Conservation (phyloP, 2,113 vertebrate genomes). For the Ophthalmolycus amberensis region DNA sequence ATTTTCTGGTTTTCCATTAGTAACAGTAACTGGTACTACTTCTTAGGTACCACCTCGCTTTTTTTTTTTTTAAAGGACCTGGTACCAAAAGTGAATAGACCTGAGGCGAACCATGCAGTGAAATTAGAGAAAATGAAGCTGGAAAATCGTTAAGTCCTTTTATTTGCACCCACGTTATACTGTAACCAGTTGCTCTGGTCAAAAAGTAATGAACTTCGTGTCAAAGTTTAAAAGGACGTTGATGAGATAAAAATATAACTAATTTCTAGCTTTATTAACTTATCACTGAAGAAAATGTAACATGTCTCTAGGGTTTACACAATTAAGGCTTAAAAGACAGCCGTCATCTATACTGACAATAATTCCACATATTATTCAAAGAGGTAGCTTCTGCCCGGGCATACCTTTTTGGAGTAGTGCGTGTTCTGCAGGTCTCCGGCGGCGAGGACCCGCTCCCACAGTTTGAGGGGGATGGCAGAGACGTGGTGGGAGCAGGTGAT, state of each 20-base stretch:
- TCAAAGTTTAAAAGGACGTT: neutral
- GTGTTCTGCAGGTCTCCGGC: constrained; percentile 89
- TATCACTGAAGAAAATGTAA: neutral
- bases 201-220: neutral
- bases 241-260: neutral
- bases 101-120: neutral
- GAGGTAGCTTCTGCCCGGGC: neutral
- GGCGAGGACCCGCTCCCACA: constrained; percentile 92
- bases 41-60: neutral
- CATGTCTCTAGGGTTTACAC: neutral
- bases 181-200: neutral
- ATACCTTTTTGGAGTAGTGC: constrained; percentile 91
- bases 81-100: neutral
- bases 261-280: neutral
- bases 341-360: too few species aligned
- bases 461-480: constrained; percentile 94
- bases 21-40: neutral
- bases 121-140: neutral
- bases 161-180: neutral
- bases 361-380: neutral
- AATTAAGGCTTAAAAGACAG: neutral
- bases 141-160: neutral
- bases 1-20: too few species aligned
- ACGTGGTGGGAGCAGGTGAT: constrained; percentile 98
- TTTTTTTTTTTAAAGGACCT: too few species aligned